Evolutionary conservation across 2,797 vertebrate species (phyloP).

Genomic region (Leptodactylus fallax): DNA sequence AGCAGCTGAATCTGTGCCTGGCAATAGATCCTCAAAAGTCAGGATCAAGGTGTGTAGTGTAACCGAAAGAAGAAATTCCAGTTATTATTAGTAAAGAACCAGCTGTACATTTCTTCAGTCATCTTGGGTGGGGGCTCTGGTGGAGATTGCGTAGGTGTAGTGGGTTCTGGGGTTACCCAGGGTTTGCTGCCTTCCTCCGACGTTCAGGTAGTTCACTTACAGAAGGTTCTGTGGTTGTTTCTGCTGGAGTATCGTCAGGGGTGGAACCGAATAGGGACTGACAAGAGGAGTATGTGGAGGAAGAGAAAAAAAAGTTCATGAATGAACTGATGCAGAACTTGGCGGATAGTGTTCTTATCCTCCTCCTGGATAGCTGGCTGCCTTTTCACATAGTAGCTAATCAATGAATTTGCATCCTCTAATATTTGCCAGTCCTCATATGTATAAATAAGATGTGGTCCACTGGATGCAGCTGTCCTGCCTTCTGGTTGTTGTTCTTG

Average conservation of each 20-base stretch:
- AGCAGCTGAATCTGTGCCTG: constrained; percentile 94
- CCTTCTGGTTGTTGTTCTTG: constrained; percentile 98
- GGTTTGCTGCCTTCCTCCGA: constrained; percentile 80
- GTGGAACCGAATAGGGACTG: constrained; percentile 79
- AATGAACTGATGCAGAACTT: constrained; percentile 94
- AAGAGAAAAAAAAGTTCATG: constrained; percentile 93
- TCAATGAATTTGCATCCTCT: constrained; percentile 91
- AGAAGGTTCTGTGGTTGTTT: constrained; percentile 54
- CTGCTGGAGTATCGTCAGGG: constrained; percentile 66
- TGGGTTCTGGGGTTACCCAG: constrained; percentile 74
- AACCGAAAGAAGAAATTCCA: constrained; percentile 99
- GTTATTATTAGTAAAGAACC: constrained; percentile 97
- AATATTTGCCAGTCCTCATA: constrained; percentile 97
- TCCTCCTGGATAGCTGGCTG: constrained; percentile 98
- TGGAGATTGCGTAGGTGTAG: constrained; percentile 71
- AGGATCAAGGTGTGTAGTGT: constrained; percentile 93
- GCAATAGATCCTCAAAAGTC: constrained; percentile 90
- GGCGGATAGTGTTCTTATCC: constrained; percentile 96
- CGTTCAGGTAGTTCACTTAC: constrained; percentile 61
- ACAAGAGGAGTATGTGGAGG: constrained; percentile 88
- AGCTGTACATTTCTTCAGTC: constrained; percentile 92
- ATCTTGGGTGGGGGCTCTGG: constrained; percentile 85
- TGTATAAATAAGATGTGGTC: constrained; percentile 94
- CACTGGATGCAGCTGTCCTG: constrained; percentile 82
- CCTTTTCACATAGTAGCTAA: constrained; percentile 95